These are phyloP conservation scores for Oreochromis grahami DNA, from an alignment of 2,797 vertebrate genomes.

Conservation along the genomic window DNA sequence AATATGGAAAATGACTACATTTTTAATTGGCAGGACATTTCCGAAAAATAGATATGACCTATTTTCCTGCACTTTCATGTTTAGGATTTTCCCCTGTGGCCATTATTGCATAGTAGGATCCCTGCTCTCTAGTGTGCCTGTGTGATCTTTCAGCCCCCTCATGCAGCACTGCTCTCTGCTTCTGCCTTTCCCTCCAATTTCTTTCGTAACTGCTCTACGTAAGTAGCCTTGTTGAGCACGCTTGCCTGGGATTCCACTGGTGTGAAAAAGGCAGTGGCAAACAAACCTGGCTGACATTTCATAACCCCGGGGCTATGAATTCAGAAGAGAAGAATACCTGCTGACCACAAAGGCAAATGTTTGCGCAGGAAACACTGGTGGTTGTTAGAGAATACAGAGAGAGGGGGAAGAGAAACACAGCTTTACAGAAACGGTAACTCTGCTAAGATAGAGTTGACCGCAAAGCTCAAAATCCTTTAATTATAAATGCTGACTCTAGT, in stretches of 20 bases:
- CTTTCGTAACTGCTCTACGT: conserved; percentile 73
- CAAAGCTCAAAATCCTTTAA: not conserved
- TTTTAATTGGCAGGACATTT: conserved; percentile 64
- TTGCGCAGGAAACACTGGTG: conserved; percentile 6
- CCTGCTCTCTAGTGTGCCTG: conserved; percentile 28
- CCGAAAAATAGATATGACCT: conserved; percentile 68
- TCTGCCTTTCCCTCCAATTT: not conserved
- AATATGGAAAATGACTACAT: conserved; percentile 48
- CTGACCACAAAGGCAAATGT: conserved; percentile 42
- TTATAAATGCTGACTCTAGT: not conserved
- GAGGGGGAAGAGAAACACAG: not conserved
- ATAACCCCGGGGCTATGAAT: conserved; percentile 37
- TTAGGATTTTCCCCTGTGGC: conserved; percentile 57
- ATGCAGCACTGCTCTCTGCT: conserved; percentile 10
- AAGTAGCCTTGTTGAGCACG: conserved; percentile 23
- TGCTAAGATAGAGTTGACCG: not conserved
- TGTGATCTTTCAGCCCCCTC: conserved; percentile 64
- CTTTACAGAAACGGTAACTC: not conserved
- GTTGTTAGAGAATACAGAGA: not conserved
- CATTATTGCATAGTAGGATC: conserved; percentile 49
- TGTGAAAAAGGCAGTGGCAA: conserved; percentile 55
- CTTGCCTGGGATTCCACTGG: conserved; percentile 43
- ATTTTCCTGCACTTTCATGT: conserved; percentile 64
- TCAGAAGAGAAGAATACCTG: conserved; percentile 40
- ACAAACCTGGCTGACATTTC: conserved; percentile 58